These are phyloP conservation scores for Chymomyza procnemis DNA, from an alignment of 2,888 invertebrate genomes.

Conservation along the genomic window DNA sequence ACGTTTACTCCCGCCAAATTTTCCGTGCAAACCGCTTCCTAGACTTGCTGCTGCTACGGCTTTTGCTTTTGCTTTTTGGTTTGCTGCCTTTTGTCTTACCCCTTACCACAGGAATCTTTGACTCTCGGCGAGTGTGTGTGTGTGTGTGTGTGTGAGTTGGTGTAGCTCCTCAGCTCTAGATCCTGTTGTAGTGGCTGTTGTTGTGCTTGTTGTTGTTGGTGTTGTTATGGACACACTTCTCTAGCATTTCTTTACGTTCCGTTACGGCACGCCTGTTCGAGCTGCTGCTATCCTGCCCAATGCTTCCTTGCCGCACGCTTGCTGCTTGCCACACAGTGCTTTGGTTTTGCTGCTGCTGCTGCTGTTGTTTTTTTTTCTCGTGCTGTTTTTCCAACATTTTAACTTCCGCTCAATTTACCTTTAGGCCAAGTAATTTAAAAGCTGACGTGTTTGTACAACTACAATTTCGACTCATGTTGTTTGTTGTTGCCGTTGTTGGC, in stretches of 20 bases:
- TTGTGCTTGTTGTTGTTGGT: constrained; percentile 20
- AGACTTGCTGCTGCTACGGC: constrained; percentile 9
- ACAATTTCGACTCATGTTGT: constrained; percentile 73
- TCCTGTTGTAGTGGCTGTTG: not conserved
- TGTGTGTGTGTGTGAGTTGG: no score
- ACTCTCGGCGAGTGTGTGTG: no score
- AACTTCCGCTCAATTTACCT: constrained; percentile 76
- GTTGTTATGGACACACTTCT: constrained; percentile 46
- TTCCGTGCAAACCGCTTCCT: constrained; percentile 58
- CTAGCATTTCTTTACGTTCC: constrained; percentile 6
- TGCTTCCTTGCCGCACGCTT: no score
- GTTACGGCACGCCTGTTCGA: constrained; percentile 2
- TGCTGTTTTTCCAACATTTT: constrained; percentile 73
- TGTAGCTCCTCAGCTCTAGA: not conserved
- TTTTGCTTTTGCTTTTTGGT: constrained; percentile 21
- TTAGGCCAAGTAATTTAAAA: constrained; percentile 77
- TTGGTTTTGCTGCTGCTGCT: constrained; percentile 31
- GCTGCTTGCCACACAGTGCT: constrained; percentile 20
- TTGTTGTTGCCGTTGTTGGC: constrained; percentile 35
- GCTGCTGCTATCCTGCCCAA: not conserved
- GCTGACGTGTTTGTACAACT: constrained; percentile 76
- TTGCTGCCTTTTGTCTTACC: constrained; percentile 12
- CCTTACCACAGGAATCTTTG: not conserved
- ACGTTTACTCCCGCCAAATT: constrained; percentile 70
- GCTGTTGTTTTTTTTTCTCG: constrained; percentile 56